Base-by-base conservation (phyloP, 2,113 vertebrate species). In the Mustela nigripes region DNA sequence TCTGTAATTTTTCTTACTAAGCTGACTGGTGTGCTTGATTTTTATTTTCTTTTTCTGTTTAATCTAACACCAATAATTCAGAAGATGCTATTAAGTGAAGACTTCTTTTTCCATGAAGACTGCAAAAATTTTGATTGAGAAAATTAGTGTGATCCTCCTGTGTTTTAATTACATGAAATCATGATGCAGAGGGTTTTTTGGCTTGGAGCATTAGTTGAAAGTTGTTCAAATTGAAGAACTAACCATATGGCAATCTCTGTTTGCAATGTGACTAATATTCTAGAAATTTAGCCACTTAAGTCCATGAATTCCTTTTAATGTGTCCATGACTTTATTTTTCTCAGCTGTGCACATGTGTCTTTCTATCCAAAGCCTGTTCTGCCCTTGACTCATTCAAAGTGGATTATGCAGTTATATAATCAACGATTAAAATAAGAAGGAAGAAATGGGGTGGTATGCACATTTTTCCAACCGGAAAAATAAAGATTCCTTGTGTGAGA, bases 161-260 rank as follows among this genome's bases (percentile, higher is more conserved):
- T 93, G 69, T 92, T 98, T 97, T 97, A 96, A 97, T 97, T 98
- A 97, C 76, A 97, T 92, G 76, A 87, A 97, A 92, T 92, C 91
- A 76, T 87, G 94, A 88, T 79, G 36, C 85, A 89, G 50, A 96
- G 65, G 45, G 73, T 73, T 95, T 93, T 62, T 98, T 91, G 95
- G 76, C 95, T 71, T 24, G 58, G 67, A 94, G 11, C 73, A 56
- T 65, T 96, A 8, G 48, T 98, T 92, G 87, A 95, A 96, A 97
- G 88, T 94, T 97, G 31, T 96, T 96, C 85, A 97, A 39, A 96
- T 89, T 87, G 91, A 93, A 96, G 94, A 96, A 89, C 87, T 96
- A 92, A 74, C 69, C 97, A 86, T 65, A 94, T 97, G 95, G 69
- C 71, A 90, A 26, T 96, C 69, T 98, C 96, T 94, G 60, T 98